Conservation (phyloP, 2,797 vertebrate genomes). For the Carcharodon carcharias region DNA sequence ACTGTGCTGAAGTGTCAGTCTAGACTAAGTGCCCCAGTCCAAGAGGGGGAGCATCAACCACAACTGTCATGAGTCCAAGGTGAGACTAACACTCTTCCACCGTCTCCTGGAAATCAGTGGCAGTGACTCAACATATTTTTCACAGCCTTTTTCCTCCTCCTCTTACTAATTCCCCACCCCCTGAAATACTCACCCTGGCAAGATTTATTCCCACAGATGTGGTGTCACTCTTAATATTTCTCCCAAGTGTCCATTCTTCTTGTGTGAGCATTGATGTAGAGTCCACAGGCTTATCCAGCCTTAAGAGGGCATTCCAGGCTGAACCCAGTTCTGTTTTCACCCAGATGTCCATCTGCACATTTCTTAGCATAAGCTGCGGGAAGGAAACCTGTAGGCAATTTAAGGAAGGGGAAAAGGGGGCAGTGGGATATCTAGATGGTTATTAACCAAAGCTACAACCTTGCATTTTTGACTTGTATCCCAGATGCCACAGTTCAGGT, state of each 20-base stretch:
- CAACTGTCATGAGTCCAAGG: not conserved
- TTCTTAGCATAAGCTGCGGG: not conserved
- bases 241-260: not conserved
- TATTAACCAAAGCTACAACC: not conserved
- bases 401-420: not conserved
- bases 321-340: not conserved
- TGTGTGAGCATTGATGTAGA: too few species aligned
- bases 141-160: not conserved
- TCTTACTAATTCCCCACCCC: not conserved
- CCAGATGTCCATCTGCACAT: not conserved
- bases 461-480: not conserved
- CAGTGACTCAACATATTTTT: not conserved
- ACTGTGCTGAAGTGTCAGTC: not conserved
- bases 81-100: not conserved
- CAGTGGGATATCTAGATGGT: not conserved
- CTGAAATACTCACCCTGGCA: not conserved
- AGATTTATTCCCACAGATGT: not conserved
- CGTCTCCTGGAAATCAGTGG: not conserved
- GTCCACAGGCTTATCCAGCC: not conserved
- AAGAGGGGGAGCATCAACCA: not conserved
- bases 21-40: not conserved
- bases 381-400: not conserved
- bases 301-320: not conserved
- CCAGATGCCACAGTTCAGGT: not conserved
- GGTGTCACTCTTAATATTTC: not conserved